phyloP scores from a whole-genome alignment of 2,797 vertebrate species.

The Carcharodon carcharias region DNA sequence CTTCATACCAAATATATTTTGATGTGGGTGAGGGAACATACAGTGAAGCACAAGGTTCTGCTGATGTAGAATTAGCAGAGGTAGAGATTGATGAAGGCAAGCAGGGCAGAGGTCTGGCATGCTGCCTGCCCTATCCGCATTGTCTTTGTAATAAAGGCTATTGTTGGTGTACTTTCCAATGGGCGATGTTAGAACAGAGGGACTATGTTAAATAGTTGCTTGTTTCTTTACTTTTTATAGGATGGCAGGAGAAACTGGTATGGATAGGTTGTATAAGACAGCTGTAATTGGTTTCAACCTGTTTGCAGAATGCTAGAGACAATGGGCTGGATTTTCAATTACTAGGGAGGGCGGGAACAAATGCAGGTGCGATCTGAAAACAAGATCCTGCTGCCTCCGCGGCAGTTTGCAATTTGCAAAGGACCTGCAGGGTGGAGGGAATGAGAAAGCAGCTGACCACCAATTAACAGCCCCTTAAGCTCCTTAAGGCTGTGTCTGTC shows the following conservation, averaged over 20 bases:
- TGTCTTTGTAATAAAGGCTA: neutral
- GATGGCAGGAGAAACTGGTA: neutral
- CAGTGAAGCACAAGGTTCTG: neutral
- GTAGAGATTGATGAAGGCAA: neutral
- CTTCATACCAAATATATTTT: neutral
- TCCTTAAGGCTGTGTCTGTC: too few relatives aligned
- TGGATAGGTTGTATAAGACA: neutral
- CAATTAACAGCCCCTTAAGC: too few relatives aligned
- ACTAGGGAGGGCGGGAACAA: too few relatives aligned
- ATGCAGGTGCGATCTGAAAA: too few relatives aligned
- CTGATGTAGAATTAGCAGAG: neutral
- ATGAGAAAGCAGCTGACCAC: too few relatives aligned
- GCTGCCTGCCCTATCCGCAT: neutral
- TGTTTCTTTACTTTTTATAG: neutral
- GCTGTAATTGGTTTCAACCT: neutral
- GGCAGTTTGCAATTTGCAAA: too few relatives aligned
- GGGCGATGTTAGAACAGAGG: neutral
- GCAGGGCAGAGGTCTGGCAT: neutral
- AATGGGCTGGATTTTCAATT: too few relatives aligned
- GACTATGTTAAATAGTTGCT: neutral
- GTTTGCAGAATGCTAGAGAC: neutral
- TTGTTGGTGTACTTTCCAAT: neutral
- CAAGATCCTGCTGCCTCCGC: too few relatives aligned
- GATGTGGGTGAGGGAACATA: neutral
- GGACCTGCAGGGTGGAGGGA: too few relatives aligned